A percentile compares a stretch with the other conserved stretches of the same genome.
These are phyloP conservation scores for Alcis repandata DNA, from an alignment of 2,888 invertebrate species.

Conservation along the genomic window DNA sequence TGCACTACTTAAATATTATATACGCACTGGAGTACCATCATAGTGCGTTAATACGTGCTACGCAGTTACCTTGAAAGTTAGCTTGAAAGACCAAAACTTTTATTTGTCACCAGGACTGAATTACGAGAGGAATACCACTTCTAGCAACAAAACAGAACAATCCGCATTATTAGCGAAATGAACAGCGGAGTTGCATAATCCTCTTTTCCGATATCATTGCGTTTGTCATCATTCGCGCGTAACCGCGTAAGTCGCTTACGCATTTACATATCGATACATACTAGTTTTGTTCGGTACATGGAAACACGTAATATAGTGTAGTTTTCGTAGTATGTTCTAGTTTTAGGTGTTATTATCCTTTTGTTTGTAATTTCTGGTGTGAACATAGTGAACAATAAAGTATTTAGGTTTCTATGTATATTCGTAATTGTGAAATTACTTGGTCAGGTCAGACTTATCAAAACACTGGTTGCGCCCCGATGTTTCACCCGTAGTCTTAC, in stretches of 20 bases:
- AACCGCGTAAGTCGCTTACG: conserved; percentile 40
- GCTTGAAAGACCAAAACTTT: too few relatives aligned
- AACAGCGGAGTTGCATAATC: conserved; percentile 65
- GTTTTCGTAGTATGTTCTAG: background rate
- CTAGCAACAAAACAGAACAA: conserved; percentile 48
- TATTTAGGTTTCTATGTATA: too few relatives aligned
- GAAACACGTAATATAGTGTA: background rate
- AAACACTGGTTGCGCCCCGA: too few relatives aligned
- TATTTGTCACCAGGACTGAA: conserved; percentile 26
- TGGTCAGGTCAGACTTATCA: too few relatives aligned
- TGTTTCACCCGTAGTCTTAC: too few relatives aligned
- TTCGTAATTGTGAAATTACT: too few relatives aligned
- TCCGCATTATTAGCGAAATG: conserved; percentile 56
- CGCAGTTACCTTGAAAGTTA: too few relatives aligned
- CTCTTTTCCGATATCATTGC: conserved; percentile 55
- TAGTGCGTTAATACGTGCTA: too few relatives aligned
- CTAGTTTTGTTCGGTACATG: conserved; percentile 20
- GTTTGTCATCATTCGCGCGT: conserved; percentile 68
- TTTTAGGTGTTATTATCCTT: too few relatives aligned
- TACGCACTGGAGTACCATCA: too few relatives aligned
- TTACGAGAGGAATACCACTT: conserved; percentile 42
- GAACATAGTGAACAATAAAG: background rate
- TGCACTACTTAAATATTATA: too few relatives aligned
- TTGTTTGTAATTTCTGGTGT: too few relatives aligned
- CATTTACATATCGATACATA: conserved; percentile 58